A percentile compares a stretch with the other conserved stretches of the same genome.
phyloP scores from a whole-genome alignment of 1,140 invertebrate species.

The Oedothorax gibbosus region DNA sequence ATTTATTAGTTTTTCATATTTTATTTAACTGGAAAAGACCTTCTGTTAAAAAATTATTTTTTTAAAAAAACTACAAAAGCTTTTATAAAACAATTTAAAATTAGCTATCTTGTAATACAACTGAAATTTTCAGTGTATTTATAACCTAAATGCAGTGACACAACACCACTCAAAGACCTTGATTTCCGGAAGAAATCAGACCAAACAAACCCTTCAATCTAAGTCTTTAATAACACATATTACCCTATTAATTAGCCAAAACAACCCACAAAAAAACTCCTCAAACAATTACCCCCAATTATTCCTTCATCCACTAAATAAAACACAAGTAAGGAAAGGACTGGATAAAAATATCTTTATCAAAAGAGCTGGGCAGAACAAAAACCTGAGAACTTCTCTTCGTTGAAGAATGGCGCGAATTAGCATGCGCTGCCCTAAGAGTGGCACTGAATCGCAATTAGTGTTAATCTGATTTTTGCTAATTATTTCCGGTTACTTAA shows the following conservation, averaged over 20 bases:
- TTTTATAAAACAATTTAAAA: too few relatives aligned
- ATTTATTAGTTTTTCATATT: too few relatives aligned
- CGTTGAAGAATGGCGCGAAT: constrained; percentile 52
- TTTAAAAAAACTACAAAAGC: too few relatives aligned
- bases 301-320: constrained; percentile 43
- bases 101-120: too few relatives aligned
- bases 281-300: constrained; percentile 53
- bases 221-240: constrained; percentile 38
- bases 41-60: too few relatives aligned
- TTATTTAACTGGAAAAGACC: too few relatives aligned
- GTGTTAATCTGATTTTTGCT: constrained; percentile 61
- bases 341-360: constrained; percentile 58
- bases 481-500: constrained; percentile 61
- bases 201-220: constrained; percentile 12
- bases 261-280: constrained; percentile 19
- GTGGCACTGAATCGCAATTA: constrained; percentile 60
- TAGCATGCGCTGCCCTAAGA: constrained; percentile 54
- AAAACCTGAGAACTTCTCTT: constrained; percentile 27
- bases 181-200: too few relatives aligned
- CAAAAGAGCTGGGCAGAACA: constrained; percentile 19
- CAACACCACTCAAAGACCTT: too few relatives aligned
- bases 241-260: constrained; percentile 50
- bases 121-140: too few relatives aligned
- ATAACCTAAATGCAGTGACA: too few relatives aligned
- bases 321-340: constrained; percentile 5